These are phyloP conservation scores for Clamator glandarius DNA, from an alignment of 2,797 vertebrate genomes.

Conservation along the genomic window DNA sequence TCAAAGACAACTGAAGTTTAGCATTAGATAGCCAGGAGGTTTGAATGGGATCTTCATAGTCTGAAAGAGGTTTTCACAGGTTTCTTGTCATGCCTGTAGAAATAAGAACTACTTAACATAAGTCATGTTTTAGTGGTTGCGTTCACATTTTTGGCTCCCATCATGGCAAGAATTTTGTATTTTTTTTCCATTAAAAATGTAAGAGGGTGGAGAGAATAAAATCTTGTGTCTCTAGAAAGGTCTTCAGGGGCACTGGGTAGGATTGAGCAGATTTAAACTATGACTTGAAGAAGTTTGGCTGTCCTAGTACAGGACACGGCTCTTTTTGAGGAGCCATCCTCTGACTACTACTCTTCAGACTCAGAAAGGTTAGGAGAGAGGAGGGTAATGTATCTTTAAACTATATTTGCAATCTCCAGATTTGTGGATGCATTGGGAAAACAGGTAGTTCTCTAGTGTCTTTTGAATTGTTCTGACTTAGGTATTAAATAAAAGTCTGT, in stretches of 20 bases:
- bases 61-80: background rate
- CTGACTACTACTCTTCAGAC: background rate
- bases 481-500: background rate
- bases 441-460: background rate
- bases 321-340: background rate
- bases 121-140: fast-evolving
- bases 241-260: background rate
- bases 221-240: background rate
- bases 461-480: background rate
- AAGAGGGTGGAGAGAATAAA: background rate
- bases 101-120: background rate
- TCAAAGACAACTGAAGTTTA: background rate
- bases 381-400: background rate
- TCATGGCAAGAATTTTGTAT: fast-evolving
- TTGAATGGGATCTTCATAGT: background rate
- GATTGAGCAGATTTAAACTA: background rate
- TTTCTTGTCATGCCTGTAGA: background rate
- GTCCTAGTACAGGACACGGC: background rate
- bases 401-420: background rate
- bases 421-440: background rate
- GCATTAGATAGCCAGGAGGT: background rate
- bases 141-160: background rate
- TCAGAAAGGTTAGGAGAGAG: background rate
- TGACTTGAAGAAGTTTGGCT: background rate
- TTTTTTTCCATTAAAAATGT: background rate